Evolutionary conservation across 2,113 vertebrate genomes (phyloP).

Genomic region (Brachirus orientalis): DNA sequence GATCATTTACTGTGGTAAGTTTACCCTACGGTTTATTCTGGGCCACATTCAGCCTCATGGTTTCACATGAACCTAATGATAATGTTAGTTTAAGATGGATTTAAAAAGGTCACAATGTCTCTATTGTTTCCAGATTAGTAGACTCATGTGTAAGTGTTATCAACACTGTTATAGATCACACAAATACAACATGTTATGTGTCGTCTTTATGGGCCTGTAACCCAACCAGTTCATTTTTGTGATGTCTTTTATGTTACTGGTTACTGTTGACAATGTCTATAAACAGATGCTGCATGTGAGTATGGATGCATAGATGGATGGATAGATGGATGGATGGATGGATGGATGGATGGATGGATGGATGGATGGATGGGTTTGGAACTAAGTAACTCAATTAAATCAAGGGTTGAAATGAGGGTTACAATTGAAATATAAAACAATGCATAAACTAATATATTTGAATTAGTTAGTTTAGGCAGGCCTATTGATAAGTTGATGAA

Average conservation of each 20-base stretch:
- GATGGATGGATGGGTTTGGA: too few species aligned
- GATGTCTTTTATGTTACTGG: too few species aligned
- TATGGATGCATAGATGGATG: not conserved
- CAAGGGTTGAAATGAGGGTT: too few species aligned
- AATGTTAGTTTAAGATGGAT: not conserved
- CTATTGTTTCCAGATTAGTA: not conserved
- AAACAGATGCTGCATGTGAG: not conserved
- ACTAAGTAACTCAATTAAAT: too few species aligned
- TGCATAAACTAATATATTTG: too few species aligned
- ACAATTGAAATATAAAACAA: too few species aligned
- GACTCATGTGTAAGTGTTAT: not conserved
- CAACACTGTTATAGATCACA: not conserved
- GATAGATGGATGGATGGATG: not conserved
- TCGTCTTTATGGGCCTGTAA: not conserved
- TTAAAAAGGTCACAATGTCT: not conserved
- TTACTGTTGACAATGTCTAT: not conserved
- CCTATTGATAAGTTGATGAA: too few species aligned
- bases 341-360: not conserved
- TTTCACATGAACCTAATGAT: not conserved
- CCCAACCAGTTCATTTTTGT: not conserved
- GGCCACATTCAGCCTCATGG: not conserved
- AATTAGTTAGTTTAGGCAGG: too few species aligned
- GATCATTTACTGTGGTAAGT: not conserved
- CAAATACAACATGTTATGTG: not conserved
- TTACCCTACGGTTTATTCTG: not conserved